Conservation (phyloP, 1,140 invertebrate genomes). For the Magallana ariakensis region DNA sequence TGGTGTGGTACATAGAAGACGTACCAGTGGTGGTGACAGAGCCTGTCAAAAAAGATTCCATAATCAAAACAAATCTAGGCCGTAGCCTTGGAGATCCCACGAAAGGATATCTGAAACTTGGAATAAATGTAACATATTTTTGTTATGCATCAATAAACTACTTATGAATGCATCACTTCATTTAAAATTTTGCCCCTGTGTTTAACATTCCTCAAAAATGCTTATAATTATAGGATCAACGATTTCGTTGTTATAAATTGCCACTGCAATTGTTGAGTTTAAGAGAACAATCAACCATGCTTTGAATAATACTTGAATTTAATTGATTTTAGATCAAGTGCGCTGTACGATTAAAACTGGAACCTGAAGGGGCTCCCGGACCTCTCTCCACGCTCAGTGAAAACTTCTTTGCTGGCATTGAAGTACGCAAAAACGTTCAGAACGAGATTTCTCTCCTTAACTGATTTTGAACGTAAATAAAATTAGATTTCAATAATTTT, state of each 20-base stretch:
- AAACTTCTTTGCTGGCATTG: slow-evolving; percentile 21
- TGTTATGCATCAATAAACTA: no score
- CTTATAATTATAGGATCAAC: no score
- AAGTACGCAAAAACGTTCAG: no score
- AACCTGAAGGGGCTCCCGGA: neutral
- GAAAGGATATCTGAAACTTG: neutral
- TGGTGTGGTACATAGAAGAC: slow-evolving; percentile 9
- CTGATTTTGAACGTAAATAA: no score
- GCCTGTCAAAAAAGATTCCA: neutral
- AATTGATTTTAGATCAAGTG: slow-evolving; percentile 18
- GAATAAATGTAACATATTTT: slow-evolving; percentile 7
- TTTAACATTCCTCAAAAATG: no score
- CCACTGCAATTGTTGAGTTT: no score
- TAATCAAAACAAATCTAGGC: neutral
- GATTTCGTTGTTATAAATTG: no score
- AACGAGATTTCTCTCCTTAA: no score
- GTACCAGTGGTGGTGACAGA: neutral
- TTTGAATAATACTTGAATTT: neutral
- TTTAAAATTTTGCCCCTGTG: no score
- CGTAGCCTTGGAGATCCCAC: neutral
- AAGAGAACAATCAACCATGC: neutral
- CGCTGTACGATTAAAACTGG: neutral
- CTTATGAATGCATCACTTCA: no score
- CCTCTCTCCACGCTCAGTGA: neutral
- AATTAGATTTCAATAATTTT: no score